Evolutionary conservation across 53 echinoderm and acorn worm species (phyloP), one percentile per base, ranked within the genome.

Genomic region (Patiria pectinifera): DNA sequence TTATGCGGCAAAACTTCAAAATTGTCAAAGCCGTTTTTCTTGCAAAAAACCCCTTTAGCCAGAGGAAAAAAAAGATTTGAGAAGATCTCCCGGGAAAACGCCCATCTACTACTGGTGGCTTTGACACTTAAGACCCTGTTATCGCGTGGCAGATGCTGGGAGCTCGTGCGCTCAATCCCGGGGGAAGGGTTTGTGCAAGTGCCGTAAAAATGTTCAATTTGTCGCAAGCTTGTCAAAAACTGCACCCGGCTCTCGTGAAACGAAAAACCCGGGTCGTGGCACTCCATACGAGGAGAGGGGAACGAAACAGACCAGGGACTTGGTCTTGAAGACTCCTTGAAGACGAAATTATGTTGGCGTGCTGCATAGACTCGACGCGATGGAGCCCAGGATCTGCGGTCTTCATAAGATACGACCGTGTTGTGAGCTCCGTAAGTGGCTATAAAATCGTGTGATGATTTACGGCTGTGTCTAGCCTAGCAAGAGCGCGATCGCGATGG

Each of bases 361-460:
- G 23, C 21, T 76, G 11, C 25, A 24, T 5, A 76, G 11, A 24
- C 76, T 22, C 15, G 46, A 35, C 23, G 83, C 59, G 59, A 5
- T 59, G 59, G 45, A 43, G 84, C 44, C 83, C 63, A 19, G 13
- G 45, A 11, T 62, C 8, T 63, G 23, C 58, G 44, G 84, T 13
- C 8, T 16, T 46, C 69, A 22, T 90, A 90, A 90, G 90, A 90
- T 90, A 90, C 81, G 90, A 90, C 45, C 80, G 66, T 90, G 90
- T 90, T 90, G 90, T 90, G 90, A 90, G 80, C 81, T 79, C 45
- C 63, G 47, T 80, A 90, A 90, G 90, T 90, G 90, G 80, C 90
- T 90, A 90, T 90, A 90, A 90, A 90, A 90, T 80, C 82, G 46
- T 61, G 22, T 45, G 22, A 58, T 90, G 90, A 90, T 90, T 90